These are phyloP conservation scores for Heliocidaris tuberculata DNA, from an alignment of 35 echinoderm and acorn worm genomes.

Conservation along the genomic window DNA sequence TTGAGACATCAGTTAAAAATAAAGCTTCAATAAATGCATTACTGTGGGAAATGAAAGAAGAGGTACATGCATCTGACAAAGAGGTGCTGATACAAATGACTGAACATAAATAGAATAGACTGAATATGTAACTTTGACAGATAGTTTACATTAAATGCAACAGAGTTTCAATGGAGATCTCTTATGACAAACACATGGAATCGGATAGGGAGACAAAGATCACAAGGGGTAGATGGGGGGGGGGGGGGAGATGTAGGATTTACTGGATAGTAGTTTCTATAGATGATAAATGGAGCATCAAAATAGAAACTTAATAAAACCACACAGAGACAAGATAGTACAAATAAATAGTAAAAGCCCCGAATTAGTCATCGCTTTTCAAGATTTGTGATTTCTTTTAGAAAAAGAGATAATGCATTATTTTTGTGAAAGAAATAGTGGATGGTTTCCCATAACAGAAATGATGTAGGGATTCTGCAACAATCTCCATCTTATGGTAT, in stretches of 20 bases:
- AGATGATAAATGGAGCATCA: not conserved
- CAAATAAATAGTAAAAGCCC: not conserved
- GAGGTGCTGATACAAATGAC: not conserved
- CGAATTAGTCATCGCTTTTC: not conserved
- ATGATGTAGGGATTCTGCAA: not conserved
- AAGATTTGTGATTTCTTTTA: not conserved
- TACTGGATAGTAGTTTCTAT: not conserved
- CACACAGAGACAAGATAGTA: not conserved
- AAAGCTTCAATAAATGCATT: not conserved
- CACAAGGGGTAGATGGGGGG: not conserved
- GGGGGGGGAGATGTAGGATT: not conserved
- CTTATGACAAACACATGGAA: not conserved
- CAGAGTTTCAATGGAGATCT: not conserved
- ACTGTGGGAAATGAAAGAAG: not conserved
- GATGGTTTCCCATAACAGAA: not conserved
- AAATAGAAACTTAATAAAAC: not conserved
- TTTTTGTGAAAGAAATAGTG: not conserved
- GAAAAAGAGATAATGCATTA: not conserved
- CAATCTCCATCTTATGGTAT: not conserved
- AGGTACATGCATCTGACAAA: not conserved
- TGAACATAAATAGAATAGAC: not conserved
- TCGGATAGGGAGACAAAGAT: not conserved
- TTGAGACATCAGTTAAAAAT: not conserved
- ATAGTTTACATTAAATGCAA: slow-evolving; percentile 5
- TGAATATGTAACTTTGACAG: not conserved